Evolutionary conservation across 2,797 vertebrate genomes (phyloP).

Genomic region (Enteromius mattozi): DNA sequence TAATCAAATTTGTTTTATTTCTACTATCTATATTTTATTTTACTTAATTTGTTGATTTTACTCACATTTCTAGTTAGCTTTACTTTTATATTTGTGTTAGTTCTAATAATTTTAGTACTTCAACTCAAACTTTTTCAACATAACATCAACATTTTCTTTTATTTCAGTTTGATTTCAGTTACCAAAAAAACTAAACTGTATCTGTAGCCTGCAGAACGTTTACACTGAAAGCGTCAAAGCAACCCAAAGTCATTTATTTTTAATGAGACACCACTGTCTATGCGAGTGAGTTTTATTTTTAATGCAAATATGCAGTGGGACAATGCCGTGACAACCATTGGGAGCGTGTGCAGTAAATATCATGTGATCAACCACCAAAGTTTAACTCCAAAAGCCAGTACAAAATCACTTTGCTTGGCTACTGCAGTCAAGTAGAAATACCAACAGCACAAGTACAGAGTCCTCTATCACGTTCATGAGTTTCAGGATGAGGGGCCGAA

Average conservation of each 20-base stretch:
- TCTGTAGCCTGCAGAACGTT: background rate
- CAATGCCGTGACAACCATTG: background rate
- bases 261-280: background rate
- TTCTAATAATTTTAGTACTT: background rate
- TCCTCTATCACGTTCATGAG: background rate
- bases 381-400: background rate
- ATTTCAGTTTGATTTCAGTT: background rate
- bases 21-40: background rate
- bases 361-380: background rate
- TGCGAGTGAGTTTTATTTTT: background rate
- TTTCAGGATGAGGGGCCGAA: constrained; percentile 31
- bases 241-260: background rate
- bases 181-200: background rate
- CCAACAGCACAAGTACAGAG: background rate
- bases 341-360: background rate
- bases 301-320: background rate
- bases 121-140: too few relatives aligned
- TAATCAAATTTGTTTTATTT: background rate
- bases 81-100: background rate
- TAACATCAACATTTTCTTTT: background rate
- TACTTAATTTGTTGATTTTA: background rate
- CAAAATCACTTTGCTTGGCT: background rate
- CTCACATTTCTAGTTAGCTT: background rate
- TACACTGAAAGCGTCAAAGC: background rate
- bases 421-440: background rate